A percentile compares a stretch with the other conserved stretches of the same genome.
Evolutionary conservation across 2,797 vertebrate genomes (phyloP).

Genomic region (Chloroceryle amazona): DNA sequence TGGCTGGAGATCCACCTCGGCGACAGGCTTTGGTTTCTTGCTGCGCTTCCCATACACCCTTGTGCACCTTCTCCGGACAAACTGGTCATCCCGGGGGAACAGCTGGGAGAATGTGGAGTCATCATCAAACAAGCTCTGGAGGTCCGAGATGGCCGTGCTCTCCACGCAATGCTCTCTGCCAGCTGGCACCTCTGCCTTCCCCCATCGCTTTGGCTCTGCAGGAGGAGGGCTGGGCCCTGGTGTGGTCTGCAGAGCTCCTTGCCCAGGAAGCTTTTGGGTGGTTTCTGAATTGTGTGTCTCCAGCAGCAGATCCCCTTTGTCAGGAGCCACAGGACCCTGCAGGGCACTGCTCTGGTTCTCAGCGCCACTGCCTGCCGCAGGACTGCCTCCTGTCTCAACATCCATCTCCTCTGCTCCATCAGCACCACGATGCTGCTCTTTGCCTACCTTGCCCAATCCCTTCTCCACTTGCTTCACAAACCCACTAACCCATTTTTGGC

Average conservation of each 20-base stretch:
- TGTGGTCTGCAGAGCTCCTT: neutral
- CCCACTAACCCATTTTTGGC: slow-evolving; percentile 23
- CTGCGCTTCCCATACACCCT: slow-evolving; percentile 92
- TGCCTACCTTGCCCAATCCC: slow-evolving; percentile 2
- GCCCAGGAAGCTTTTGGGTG: neutral
- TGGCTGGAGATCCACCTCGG: slow-evolving; percentile 29
- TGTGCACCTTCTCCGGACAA: slow-evolving; percentile 89
- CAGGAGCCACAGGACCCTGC: neutral
- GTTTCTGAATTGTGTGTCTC: neutral
- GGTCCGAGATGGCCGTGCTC: slow-evolving; percentile 11
- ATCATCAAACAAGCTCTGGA: slow-evolving; percentile 87
- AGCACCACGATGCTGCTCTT: slow-evolving; percentile 31
- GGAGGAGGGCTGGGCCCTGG: neutral
- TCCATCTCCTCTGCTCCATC: slow-evolving; percentile 7
- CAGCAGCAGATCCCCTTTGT: neutral
- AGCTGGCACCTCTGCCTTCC: neutral
- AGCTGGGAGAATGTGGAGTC: slow-evolving; percentile 91
- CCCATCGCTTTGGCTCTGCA: neutral
- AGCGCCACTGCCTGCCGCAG: fast-evolving
- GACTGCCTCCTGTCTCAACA: neutral
- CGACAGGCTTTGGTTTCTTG: slow-evolving; percentile 80
- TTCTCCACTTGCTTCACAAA: slow-evolving; percentile 50
- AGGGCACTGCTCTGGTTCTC: neutral
- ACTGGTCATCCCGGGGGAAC: slow-evolving; percentile 89
- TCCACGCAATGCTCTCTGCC: neutral